phyloP scores from a whole-genome alignment of 2,113 vertebrate species.

The Catagonus wagneri region DNA sequence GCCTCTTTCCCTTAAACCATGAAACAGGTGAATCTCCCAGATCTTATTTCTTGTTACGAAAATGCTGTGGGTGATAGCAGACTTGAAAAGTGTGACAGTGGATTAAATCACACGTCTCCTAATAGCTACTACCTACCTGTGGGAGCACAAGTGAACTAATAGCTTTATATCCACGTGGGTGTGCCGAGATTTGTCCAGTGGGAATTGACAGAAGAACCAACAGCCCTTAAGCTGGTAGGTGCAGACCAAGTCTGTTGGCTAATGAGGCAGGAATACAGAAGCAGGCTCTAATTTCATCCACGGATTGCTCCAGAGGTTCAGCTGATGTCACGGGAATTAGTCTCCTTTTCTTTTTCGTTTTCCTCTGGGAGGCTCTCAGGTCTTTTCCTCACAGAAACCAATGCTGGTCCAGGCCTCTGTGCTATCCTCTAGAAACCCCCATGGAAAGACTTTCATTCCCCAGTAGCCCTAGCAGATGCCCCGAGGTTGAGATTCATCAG shows the following conservation, averaged over 20 bases:
- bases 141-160: background rate
- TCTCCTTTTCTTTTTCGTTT: background rate
- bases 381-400: background rate
- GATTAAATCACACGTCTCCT: background rate
- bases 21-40: background rate
- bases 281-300: background rate
- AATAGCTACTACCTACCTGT: background rate
- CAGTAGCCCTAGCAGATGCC: background rate
- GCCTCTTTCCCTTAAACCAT: background rate
- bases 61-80: slow-evolving; percentile 3
- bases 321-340: background rate
- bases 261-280: background rate
- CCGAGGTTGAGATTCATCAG: background rate
- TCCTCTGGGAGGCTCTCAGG: background rate
- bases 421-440: background rate
- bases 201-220: background rate
- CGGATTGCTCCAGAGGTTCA: background rate
- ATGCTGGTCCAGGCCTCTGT: background rate
- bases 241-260: background rate
- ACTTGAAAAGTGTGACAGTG: slow-evolving; percentile 15
- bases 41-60: background rate
- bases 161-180: background rate
- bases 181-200: background rate
- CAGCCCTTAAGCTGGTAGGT: background rate
- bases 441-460: background rate